Base-by-base conservation (phyloP, 30 jellyfish, hydroid and myxozoan species). In the Hydractinia symbiolongicarpus region DNA sequence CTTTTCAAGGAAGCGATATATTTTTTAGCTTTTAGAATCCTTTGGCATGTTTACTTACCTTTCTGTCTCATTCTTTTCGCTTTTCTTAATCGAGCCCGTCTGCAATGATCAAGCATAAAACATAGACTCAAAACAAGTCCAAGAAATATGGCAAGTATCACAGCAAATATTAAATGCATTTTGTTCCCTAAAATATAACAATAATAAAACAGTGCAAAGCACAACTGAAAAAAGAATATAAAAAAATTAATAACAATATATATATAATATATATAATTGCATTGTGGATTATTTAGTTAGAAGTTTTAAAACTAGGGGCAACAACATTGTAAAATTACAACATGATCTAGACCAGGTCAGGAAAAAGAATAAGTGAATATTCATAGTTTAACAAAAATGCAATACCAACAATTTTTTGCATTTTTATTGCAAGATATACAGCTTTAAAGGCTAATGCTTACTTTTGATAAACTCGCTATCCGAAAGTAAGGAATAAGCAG, bases 51-150 rank as follows among this genome's bases (percentile, higher is more conserved):
- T 73, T 70, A n/a, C 75, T 77, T 57, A 49, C 91, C 30, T 74
- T 81, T 56, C 52, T 75, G 74, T 69, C 14, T 62, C 70, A 66
- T 78, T 61, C 75, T 89, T 62, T 53, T 69, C 9, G 93, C 86
- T 10, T 75, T 55, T n/a, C 79, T 61, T 52, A 84, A 81, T 56
- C 66, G 78, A 10, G 49, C 83, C n/a, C 97, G 88, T 9, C 97
- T 94, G 62, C 94, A 90, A 66, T 90, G 97, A 62, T 90, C 95
- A 81, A 90, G 86, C 9, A 90, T 57, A 74, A 90, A 85, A 50
- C 95, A 90, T 5, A 86, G 61, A 61, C 95, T 85, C 50, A 90
- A 50, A 7, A 90, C 95, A n/a, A 86, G 77, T 2, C 96, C 94
- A 54, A 90, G 79, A 83, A 90, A 90, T 40, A 90, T 82, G 16